Conservation (phyloP, 1,140 invertebrate genomes). For the Coptotermes formosanus region DNA sequence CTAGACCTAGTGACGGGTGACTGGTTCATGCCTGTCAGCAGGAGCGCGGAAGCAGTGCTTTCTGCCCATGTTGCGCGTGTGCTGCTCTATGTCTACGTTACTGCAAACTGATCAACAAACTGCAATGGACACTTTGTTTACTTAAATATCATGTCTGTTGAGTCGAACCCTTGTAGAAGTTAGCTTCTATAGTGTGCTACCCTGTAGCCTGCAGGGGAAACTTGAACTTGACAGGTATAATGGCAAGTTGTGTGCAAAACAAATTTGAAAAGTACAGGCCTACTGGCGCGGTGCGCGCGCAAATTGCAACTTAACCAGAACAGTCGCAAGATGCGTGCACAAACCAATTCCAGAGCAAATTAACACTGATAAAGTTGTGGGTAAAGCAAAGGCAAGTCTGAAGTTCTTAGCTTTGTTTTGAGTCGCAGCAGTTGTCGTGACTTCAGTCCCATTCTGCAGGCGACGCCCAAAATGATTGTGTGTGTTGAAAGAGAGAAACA, state of each 20-base stretch:
- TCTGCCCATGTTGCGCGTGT: neutral
- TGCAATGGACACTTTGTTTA: neutral
- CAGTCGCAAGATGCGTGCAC: no score
- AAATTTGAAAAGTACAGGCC: no score
- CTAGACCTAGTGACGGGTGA: no score
- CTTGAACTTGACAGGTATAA: no score
- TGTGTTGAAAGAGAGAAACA: conserved; percentile 14
- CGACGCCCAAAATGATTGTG: conserved; percentile 10
- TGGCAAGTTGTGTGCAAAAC: no score
- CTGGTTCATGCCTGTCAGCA: no score
- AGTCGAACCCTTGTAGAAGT: no score
- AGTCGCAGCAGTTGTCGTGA: neutral
- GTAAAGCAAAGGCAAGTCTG: neutral
- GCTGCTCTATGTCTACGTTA: neutral
- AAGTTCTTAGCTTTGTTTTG: neutral
- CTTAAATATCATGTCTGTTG: neutral
- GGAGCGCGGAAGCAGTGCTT: no score
- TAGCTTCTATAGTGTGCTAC: no score
- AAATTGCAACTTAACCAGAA: no score
- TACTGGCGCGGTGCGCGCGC: no score
- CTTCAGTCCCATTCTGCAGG: neutral
- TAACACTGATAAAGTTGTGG: conserved; percentile 27
- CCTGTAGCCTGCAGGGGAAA: no score
- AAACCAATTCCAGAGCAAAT: conserved; percentile 2
- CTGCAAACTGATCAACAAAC: neutral